Base-by-base conservation (phyloP, 2,888 invertebrate genomes). In the Dione juno region DNA sequence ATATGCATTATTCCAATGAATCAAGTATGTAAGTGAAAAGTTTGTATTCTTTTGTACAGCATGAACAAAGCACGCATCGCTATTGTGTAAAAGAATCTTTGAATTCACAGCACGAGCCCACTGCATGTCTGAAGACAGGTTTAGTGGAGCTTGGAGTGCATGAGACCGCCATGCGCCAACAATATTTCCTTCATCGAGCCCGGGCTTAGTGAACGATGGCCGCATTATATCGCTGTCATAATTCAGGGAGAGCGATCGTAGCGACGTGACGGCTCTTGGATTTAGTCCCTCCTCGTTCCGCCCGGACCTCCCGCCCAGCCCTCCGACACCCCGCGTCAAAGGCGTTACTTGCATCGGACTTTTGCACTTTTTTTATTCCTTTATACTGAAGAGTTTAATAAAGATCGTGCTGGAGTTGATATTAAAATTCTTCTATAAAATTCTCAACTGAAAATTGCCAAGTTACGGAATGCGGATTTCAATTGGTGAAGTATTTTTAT, bases 161-260 rank as follows among this genome's bases (percentile, higher is more conserved):
- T 11, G 73, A 73, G 71, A 67, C 67, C 67, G 73, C 67, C 74
- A 69, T 69, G 70, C 69, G 69, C 69, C 70, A 66, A 70, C 88
- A 83, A 90, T 91, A 90, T 90, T 89, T 91, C 82, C 84, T 82
- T 84, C 89, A 89, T 90, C 87, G 89, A 77, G 74, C 81, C 81
- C 75, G 78, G 82, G 87, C 87, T 89, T 89, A 88, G 83, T 83
- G 88, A 87, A 79, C 88, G 88, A 88, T 84, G 85, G 82, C 78
- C 80, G 84, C 79, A 84, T 85, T 87, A 89, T 85, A 84, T 86
- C 83, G 84, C 81, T 83, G 87, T 89, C 90, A 90, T 89, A 90
- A 87, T 87, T 85, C 83, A 85, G 78, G 59, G 82, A 86, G 88
- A 90, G 81, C 85, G 87, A 90, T 89, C 84, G 89, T 79, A 75